Percentiles rank a stretch among this genome's conserved stretches.
Evolutionary conservation across 2,888 invertebrate species (phyloP).

Genomic region (Steinernema hermaphroditum): DNA sequence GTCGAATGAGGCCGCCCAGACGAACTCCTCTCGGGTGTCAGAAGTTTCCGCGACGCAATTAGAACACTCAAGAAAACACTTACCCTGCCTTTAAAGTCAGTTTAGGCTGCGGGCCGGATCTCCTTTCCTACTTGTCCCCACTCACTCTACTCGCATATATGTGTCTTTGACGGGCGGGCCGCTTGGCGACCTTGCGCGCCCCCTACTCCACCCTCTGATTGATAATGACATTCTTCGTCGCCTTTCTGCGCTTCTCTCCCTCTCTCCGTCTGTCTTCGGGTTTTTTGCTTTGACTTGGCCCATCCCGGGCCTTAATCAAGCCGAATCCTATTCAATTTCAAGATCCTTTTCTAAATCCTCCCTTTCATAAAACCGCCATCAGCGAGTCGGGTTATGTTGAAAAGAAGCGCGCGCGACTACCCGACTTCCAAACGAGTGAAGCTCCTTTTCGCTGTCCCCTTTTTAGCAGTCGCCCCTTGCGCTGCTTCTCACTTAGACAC

Average conservation of each 20-base stretch:
- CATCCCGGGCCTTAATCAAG: conserved; percentile 29
- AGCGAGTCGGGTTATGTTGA: not conserved
- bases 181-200: conserved; percentile 29
- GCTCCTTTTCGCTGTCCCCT: conserved; percentile 12
- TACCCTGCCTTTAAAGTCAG: conserved; percentile 14
- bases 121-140: conserved; percentile 21
- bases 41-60: conserved; percentile 14
- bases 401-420: not conserved
- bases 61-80: conserved; percentile 9
- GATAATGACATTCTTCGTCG: conserved; percentile 29
- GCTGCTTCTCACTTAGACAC: not conserved
- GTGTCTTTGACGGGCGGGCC: conserved; percentile 30
- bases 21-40: not conserved
- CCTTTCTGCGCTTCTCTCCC: conserved; percentile 29
- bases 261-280: conserved; percentile 19
- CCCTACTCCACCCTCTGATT: conserved; percentile 27
- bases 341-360: conserved; percentile 27
- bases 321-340: conserved; percentile 29
- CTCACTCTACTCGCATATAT: conserved; percentile 27
- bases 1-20: not conserved
- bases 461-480: not conserved
- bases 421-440: conserved; percentile 4
- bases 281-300: conserved; percentile 17
- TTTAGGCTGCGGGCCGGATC: not conserved
- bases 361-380: conserved; percentile 26